Base-by-base conservation (phyloP, 2,797 vertebrate species). In the Enteromius radiatus region DNA sequence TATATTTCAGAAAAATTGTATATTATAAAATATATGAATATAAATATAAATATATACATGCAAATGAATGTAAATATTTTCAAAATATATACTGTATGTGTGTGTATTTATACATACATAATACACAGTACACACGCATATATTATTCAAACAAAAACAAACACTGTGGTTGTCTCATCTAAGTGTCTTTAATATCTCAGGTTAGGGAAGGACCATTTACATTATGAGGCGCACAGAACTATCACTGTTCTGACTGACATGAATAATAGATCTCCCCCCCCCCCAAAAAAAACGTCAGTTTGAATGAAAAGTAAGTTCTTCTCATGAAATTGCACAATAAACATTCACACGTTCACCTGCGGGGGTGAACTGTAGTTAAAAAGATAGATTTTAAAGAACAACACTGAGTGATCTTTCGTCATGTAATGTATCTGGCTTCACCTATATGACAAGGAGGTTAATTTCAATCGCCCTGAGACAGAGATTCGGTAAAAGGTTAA, bases 401-500 rank as follows among this genome's bases (percentile, higher is more conserved):
- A 88, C 83, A 87, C 80, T 17, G 49, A 68, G 70, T 84, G 79
- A 88, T 85, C 76, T 85, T 84, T 87, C 61, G 64, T 84, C 86
- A 85, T 85, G 65, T 74, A 86, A 79, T 87, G 84, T 68, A 77
- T 82, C 71, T 83, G 45, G 65, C 68, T 73, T 88, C 86, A 85
- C 73, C 86, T 80, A n/a, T 84, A 67, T 65, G 76, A 90, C 83
- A 79, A 81, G 61, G 17, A 33, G 84, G 85, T 90, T 91, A 86
- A 92, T 92, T 91, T 86, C 88, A 78, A 91, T 90, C 87, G 69
- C 89, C 74, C 86, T 67, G 84, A 90, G 92, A 91, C 80, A 83
- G 74, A 80, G 81, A 83, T 75, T 85, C 68, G 74, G 75, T 87
- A 91, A 93, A 92, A 91, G 91, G 92, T 92, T 92, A 89, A 75